Evolutionary conservation across 2,888 invertebrate genomes (phyloP).

Genomic region (Hydriomena furcata): DNA sequence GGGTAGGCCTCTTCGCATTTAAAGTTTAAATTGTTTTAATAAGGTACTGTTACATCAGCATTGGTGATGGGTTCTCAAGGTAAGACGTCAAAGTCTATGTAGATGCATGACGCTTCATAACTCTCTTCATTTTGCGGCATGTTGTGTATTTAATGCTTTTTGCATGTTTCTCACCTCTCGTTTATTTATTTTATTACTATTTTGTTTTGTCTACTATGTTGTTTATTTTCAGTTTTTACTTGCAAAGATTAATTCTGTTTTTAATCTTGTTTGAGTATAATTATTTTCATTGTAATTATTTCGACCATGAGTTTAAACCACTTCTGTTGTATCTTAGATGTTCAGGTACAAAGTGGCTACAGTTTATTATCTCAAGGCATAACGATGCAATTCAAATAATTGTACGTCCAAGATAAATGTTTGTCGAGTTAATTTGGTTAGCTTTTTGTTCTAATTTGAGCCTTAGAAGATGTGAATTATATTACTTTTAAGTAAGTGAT

Average conservation of each 20-base stretch:
- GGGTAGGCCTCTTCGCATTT: conserved; percentile 42
- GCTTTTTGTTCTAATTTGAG: conserved; percentile 33
- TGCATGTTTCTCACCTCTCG: conserved; percentile 26
- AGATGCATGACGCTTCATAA: conserved; percentile 54
- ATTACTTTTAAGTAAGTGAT: not conserved
- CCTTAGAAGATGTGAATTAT: conserved; percentile 10
- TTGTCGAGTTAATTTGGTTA: conserved; percentile 34
- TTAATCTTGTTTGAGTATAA: not conserved
- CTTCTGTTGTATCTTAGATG: not conserved
- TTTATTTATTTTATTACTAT: conserved; percentile 22
- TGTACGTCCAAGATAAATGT: conserved; percentile 28
- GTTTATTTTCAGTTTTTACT: conserved; percentile 23
- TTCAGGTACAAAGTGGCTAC: not conserved
- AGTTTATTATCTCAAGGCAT: conserved; percentile 12
- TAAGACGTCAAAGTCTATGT: conserved; percentile 55
- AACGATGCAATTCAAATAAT: conserved; percentile 24
- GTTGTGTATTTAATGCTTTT: conserved; percentile 27
- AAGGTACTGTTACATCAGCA: conserved; percentile 58
- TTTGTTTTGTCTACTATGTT: conserved; percentile 17
- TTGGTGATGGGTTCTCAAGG: conserved; percentile 76
- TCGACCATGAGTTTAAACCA: not conserved
- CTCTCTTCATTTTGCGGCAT: conserved; percentile 64
- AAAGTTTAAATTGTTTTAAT: conserved; percentile 44
- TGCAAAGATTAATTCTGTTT: conserved; percentile 14
- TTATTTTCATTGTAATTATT: conserved; percentile 16